Base-by-base conservation (phyloP, 2,113 vertebrate genomes). In the Chloebia gouldiae region DNA sequence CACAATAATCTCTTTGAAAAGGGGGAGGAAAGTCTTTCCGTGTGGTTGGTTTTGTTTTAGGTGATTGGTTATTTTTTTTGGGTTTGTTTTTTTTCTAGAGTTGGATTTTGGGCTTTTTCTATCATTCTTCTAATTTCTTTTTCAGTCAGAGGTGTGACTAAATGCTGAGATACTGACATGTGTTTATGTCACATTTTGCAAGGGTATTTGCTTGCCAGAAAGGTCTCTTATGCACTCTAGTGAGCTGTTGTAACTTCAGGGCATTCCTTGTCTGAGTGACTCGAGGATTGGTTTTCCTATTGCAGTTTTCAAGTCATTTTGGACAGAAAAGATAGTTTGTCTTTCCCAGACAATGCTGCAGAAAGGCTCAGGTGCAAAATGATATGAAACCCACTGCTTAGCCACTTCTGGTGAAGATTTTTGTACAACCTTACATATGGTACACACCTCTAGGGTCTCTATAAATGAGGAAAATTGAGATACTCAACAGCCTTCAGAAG, bases 1-100 rank as follows among this genome's bases (percentile, higher is more conserved):
- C 68, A 73, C 82, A 94, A 93, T 86, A 85, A 81, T 47, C 51
- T 47, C 87, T 92, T 96, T 95, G 81, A 86, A 69, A 77, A 60
- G 18, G 24, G 15, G 44, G 37, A 39, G 21, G n/a, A 7, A 27
- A 20, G 16, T 54, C 47, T 77, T 85, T 68, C 70, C 19, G 2
- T 44, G 53, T 60, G 19, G 35, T 65, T 90, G n/a, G 31, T 40
- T 86, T 81, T 65, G 24, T 1, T 85, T 85, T 70, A 59, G 25
- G 22, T 45, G 4, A 42, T 37, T 44, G 22, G 30, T 50, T 76
- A 4, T 64, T 66, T 66, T n/a, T 13, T 40, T 15, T n/a, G n/a
- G n/a, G n/a, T n/a, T 39, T 64, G 15, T 5, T 7, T 80, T 54
- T 27, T 27, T 33, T 4, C 49, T 71, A 22, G 8, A 20, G 6